phyloP scores from a whole-genome alignment of 2,113 vertebrate species.

The Chaetodon auriga region DNA sequence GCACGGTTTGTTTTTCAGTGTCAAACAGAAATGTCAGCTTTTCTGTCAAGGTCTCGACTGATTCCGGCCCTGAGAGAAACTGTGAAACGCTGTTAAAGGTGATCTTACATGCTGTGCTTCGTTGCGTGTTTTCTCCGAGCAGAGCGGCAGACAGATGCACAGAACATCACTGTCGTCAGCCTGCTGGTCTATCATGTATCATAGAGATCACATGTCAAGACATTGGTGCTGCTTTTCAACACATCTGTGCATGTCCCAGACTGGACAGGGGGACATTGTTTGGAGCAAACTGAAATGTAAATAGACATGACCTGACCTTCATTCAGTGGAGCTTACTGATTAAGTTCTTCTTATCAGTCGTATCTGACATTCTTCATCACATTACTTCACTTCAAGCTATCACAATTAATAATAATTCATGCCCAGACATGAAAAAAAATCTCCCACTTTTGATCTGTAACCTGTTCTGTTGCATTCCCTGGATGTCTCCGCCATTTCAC shows the following conservation, averaged over 20 bases:
- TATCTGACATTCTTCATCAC: not conserved
- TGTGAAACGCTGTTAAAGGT: not conserved
- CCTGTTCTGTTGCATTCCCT: constrained; percentile 23
- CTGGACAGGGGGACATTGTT: constrained; percentile 17
- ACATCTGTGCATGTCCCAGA: constrained; percentile 15
- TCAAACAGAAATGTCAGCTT: constrained; percentile 5
- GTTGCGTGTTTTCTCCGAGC: not conserved
- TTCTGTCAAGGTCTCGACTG: not conserved
- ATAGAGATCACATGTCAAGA: constrained; percentile 7
- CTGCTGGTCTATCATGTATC: not conserved
- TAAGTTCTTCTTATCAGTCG: not conserved
- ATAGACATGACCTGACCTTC: not conserved
- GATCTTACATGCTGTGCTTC: not conserved
- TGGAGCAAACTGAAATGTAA: not conserved
- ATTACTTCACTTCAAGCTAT: not conserved
- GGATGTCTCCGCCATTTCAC: constrained; percentile 34
- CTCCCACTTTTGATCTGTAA: not conserved
- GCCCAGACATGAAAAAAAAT: not conserved
- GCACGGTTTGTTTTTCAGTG: not conserved
- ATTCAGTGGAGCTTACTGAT: not conserved
- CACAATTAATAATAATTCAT: not conserved
- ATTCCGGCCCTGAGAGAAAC: not conserved
- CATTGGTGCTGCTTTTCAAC: constrained; percentile 22
- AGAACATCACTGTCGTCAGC: not conserved
- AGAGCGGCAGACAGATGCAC: not conserved